Conservation (phyloP, 2,888 invertebrate species). For the Eurytoma adleriae region DNA sequence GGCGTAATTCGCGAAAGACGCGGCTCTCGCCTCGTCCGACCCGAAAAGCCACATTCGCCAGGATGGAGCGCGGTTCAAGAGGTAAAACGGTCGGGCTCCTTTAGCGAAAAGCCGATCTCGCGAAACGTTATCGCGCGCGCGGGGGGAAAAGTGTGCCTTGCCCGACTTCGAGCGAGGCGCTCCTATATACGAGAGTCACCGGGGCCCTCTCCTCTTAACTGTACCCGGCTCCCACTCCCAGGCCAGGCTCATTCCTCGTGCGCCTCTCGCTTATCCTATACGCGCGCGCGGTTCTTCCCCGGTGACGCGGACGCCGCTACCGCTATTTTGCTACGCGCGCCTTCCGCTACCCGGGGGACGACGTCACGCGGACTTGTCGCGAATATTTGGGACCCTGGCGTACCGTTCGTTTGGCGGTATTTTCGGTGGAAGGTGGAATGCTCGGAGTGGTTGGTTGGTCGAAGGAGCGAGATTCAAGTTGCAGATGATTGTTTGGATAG, state of each 20-base stretch:
- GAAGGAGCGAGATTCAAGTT: too few relatives aligned
- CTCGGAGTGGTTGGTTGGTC: too few relatives aligned
- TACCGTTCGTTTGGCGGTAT: too few relatives aligned
- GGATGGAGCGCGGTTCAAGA: too few relatives aligned
- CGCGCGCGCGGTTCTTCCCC: background rate
- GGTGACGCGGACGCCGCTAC: background rate
- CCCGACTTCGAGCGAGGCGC: conserved; percentile 49
- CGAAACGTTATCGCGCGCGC: background rate
- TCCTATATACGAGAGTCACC: conserved; percentile 49
- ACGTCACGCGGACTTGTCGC: too few relatives aligned
- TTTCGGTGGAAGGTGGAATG: too few relatives aligned
- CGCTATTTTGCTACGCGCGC: conserved; percentile 28
- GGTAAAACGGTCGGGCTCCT: too few relatives aligned
- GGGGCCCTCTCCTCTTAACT: conserved; percentile 66
- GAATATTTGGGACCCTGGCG: too few relatives aligned
- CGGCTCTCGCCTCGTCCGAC: too few relatives aligned
- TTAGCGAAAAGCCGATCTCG: background rate
- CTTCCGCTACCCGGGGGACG: conserved; percentile 10
- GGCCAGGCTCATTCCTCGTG: conserved; percentile 5
- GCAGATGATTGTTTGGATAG: too few relatives aligned
- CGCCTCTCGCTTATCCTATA: background rate
- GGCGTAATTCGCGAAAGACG: too few relatives aligned
- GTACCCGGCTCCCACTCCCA: conserved; percentile 64
- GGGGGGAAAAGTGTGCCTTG: conserved; percentile 53
- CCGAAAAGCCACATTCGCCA: too few relatives aligned